These are phyloP conservation scores for Rostratula benghalensis DNA, from an alignment of 2,113 vertebrate genomes.

Conservation along the genomic window DNA sequence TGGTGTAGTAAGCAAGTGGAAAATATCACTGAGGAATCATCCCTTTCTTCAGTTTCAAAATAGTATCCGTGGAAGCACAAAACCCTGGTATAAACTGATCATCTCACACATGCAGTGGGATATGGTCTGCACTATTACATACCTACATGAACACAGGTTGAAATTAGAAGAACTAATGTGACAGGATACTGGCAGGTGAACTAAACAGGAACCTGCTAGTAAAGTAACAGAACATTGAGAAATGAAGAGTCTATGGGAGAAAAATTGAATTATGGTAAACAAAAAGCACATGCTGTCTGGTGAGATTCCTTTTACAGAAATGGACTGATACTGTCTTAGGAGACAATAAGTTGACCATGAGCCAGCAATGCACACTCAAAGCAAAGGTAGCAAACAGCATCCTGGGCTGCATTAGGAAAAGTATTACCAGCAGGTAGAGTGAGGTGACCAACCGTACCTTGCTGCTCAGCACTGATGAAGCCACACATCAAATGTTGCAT, in stretches of 20 bases:
- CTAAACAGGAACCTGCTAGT: neutral
- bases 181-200: neutral
- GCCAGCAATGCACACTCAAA: neutral
- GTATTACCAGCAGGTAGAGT: neutral
- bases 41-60: neutral
- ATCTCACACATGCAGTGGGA: neutral
- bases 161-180: neutral
- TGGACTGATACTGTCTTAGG: neutral
- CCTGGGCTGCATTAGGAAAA: neutral
- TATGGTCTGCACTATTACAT: neutral
- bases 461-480: neutral
- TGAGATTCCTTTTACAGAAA: neutral
- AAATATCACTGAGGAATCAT: neutral
- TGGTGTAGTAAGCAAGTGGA: neutral
- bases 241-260: neutral
- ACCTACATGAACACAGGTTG: neutral
- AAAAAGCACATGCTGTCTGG: neutral
- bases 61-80: neutral
- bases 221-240: neutral
- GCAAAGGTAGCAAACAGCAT: neutral
- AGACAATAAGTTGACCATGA: neutral
- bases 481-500: rapidly evolving
- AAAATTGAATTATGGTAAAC: neutral
- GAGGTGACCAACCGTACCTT: neutral
- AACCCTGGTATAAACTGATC: neutral